Evolutionary conservation across 2,888 invertebrate genomes (phyloP).

Genomic region (Synanthedon myopaeformis): DNA sequence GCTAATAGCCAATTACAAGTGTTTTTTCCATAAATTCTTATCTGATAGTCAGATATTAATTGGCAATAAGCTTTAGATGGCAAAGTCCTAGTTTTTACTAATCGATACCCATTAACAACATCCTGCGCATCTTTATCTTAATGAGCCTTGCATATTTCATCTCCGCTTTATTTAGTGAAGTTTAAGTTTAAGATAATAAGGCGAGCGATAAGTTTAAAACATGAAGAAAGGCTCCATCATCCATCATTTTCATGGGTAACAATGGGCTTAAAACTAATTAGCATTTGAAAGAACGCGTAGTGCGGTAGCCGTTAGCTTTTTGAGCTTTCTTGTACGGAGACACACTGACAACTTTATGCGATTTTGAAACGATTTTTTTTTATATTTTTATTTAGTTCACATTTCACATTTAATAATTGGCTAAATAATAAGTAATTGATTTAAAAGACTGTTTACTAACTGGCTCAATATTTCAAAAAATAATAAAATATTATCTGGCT

Average conservation of each 20-base stretch:
- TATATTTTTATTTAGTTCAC: too few relatives aligned
- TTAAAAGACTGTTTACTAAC: too few relatives aligned
- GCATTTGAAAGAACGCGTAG: slow-evolving; percentile 56
- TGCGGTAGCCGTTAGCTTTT: slow-evolving; percentile 41
- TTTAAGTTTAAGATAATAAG: neutral
- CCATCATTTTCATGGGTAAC: slow-evolving; percentile 16
- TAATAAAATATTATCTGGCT: too few relatives aligned
- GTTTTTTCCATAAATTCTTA: too few relatives aligned
- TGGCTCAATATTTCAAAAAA: too few relatives aligned
- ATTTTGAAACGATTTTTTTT: neutral
- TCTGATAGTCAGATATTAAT: neutral
- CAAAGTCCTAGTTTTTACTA: neutral
- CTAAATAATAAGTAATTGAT: too few relatives aligned
- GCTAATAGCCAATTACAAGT: too few relatives aligned
- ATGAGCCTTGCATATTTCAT: neutral
- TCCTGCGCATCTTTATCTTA: neutral
- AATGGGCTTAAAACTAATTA: slow-evolving; percentile 40
- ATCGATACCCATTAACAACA: neutral
- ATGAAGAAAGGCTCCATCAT: neutral
- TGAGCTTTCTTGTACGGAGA: slow-evolving; percentile 20
- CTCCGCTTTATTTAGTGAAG: neutral
- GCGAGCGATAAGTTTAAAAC: neutral
- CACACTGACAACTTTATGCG: slow-evolving; percentile 17
- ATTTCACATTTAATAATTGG: too few relatives aligned
- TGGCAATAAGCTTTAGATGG: neutral